Conservation (phyloP, 92 coral and sea anemone genomes). For the Desmophyllum pertusum region DNA sequence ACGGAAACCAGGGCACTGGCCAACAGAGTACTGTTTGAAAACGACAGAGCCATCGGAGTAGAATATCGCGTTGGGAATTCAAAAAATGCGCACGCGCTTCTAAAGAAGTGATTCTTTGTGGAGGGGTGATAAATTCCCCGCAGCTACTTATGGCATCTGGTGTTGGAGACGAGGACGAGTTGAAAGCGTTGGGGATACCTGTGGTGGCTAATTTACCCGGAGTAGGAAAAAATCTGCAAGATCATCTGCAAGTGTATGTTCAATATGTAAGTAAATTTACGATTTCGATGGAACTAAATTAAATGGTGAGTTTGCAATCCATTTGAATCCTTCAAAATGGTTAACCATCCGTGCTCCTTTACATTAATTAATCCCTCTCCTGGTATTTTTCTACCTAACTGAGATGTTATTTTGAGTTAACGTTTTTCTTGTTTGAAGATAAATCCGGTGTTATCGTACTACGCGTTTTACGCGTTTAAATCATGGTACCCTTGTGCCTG, state of each 20-base stretch:
- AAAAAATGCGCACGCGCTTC: conserved; percentile 71
- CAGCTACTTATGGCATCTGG: conserved; percentile 93
- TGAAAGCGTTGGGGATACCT: conserved; percentile 80
- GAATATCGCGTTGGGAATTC: conserved; percentile 77
- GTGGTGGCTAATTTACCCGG: conserved; percentile 85
- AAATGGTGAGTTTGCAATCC: too few relatives aligned
- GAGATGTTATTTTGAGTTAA: too few relatives aligned
- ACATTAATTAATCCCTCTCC: too few relatives aligned
- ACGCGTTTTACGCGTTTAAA: too few relatives aligned
- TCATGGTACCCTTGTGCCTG: too few relatives aligned
- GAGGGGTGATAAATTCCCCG: conserved; percentile 87
- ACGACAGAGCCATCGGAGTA: conserved; percentile 77
- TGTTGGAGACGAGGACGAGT: conserved; percentile 80
- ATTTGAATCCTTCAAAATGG: too few relatives aligned
- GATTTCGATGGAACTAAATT: too few relatives aligned
- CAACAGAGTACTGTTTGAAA: conserved; percentile 74
- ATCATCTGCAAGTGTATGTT: conserved; percentile 79
- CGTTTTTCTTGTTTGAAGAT: too few relatives aligned
- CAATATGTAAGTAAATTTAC: conserved; percentile 35
- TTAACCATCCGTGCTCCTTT: too few relatives aligned
- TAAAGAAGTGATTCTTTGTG: conserved; percentile 84
- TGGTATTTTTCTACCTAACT: too few relatives aligned
- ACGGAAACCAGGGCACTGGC: conserved; percentile 73
- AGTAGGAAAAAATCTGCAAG: conserved; percentile 88
- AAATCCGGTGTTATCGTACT: too few relatives aligned